Evolutionary conservation across 2,888 invertebrate genomes (phyloP).

Genomic region (Mechanitis messenoides): DNA sequence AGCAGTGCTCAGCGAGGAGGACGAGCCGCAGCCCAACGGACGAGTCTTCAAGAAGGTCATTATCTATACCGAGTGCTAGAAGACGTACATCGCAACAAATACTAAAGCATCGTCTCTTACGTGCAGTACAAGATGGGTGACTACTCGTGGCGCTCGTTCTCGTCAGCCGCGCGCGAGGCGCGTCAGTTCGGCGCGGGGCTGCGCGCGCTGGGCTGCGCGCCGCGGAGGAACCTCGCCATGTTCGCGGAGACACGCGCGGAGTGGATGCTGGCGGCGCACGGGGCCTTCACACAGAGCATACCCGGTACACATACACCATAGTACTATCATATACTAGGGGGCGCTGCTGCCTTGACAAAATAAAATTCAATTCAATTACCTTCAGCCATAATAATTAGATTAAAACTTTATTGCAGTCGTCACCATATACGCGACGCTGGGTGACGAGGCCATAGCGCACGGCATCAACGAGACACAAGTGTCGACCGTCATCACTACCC

Average conservation of each 20-base stretch:
- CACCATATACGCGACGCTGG: slow-evolving; percentile 97
- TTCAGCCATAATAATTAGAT: too few relatives aligned
- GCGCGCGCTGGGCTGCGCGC: slow-evolving; percentile 84
- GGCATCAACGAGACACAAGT: slow-evolving; percentile 98
- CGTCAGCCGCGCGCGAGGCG: slow-evolving; percentile 86
- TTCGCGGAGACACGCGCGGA: slow-evolving; percentile 98
- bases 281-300: slow-evolving; percentile 95
- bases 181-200: slow-evolving; percentile 90
- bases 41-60: slow-evolving; percentile 94
- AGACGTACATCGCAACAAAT: background rate
- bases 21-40: slow-evolving; percentile 95
- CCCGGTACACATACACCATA: slow-evolving; percentile 74
- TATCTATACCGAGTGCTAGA: background rate
- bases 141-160: slow-evolving; percentile 92
- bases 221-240: slow-evolving; percentile 88
- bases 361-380: too few relatives aligned
- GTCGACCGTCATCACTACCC: slow-evolving; percentile 93
- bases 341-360: too few relatives aligned
- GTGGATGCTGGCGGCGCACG: slow-evolving; percentile 98
- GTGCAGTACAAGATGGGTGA: slow-evolving; percentile 91
- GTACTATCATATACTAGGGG: too few relatives aligned
- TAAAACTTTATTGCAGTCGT: slow-evolving; percentile 79
- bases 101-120: too few relatives aligned
- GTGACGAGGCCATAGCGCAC: slow-evolving; percentile 96
- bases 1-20: slow-evolving; percentile 93